Percentiles rank a stretch among this genome's conserved stretches.
Evolutionary conservation across 2,888 invertebrate species (phyloP).

Genomic region (Drosophila affinis): DNA sequence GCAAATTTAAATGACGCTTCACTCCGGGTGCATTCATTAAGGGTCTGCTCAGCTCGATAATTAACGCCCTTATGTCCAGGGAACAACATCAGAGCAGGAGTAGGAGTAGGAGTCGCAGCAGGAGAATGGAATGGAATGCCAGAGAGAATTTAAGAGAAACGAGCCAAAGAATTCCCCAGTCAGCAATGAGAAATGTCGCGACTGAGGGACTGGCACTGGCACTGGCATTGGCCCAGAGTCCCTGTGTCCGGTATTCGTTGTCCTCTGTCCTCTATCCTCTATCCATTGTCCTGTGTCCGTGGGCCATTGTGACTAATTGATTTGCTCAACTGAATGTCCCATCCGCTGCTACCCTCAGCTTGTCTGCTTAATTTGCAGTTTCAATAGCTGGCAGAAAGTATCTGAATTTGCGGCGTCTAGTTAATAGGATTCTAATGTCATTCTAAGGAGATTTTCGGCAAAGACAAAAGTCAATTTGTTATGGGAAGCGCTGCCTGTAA

Average conservation of each 20-base stretch:
- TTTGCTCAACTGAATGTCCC: conserved; percentile 62
- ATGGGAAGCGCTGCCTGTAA: conserved; percentile 35
- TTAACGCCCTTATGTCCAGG: conserved; percentile 71
- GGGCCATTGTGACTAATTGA: conserved; percentile 74
- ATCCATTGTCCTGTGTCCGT: conserved; percentile 40
- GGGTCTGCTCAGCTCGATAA: conserved; percentile 65
- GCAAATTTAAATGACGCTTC: conserved; percentile 74
- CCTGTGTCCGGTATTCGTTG: conserved; percentile 18
- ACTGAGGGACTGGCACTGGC: neutral
- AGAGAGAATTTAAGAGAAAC: conserved; percentile 8
- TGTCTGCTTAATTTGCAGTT: conserved; percentile 27
- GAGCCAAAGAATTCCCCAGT: conserved; percentile 12
- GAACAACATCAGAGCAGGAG: conserved; percentile 4
- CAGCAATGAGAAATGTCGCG: conserved; percentile 22
- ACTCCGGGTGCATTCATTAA: conserved; percentile 76
- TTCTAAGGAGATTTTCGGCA: conserved; percentile 5
- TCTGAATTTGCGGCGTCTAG: conserved; percentile 66
- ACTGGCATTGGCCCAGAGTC: too few relatives aligned
- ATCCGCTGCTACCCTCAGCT: conserved; percentile 26
- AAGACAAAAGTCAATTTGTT: conserved; percentile 26
- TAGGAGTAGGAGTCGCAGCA: neutral
- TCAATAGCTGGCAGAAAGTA: conserved; percentile 12
- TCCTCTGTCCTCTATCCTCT: neutral
- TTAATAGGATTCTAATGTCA: conserved; percentile 63
- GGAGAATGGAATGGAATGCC: neutral